Conservation (phyloP, 2,797 vertebrate species). For the Hydrocynus forskahlii region DNA sequence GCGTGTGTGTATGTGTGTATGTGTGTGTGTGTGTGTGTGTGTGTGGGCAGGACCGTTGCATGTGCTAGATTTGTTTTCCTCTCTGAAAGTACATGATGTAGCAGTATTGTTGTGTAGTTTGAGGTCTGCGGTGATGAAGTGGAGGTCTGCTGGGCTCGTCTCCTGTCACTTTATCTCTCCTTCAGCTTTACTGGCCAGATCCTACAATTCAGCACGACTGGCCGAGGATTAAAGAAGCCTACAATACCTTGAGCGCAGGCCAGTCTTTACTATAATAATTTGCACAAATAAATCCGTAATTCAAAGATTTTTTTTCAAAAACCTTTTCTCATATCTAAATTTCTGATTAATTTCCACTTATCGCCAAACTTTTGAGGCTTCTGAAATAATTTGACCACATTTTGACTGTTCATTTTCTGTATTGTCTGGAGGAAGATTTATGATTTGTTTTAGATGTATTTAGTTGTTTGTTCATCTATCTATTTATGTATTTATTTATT, state of each 20-base stretch:
- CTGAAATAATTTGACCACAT: too few relatives aligned
- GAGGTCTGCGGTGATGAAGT: neutral
- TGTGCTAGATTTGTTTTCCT: constrained; percentile 34
- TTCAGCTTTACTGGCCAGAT: neutral
- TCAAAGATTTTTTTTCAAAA: too few relatives aligned
- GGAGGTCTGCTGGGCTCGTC: neutral
- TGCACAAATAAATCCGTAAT: too few relatives aligned
- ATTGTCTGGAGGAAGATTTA: too few relatives aligned
- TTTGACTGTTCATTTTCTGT: too few relatives aligned
- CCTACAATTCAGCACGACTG: neutral
- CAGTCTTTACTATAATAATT: neutral
- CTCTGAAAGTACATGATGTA: constrained; percentile 29
- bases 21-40: constrained; percentile 31
- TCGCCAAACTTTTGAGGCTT: too few relatives aligned
- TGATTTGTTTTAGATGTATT: too few relatives aligned
- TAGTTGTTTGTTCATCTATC: too few relatives aligned
- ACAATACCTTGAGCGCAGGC: neutral
- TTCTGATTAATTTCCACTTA: too few relatives aligned
- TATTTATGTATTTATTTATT: too few relatives aligned
- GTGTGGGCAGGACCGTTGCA: constrained; percentile 30
- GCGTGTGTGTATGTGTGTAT: constrained; percentile 20
- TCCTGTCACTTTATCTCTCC: neutral
- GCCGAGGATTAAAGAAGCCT: neutral
- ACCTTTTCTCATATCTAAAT: too few relatives aligned
- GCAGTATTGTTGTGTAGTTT: constrained; percentile 11